Conservation (phyloP, 2,888 invertebrate genomes). For the Drosophila kanekoi region DNA sequence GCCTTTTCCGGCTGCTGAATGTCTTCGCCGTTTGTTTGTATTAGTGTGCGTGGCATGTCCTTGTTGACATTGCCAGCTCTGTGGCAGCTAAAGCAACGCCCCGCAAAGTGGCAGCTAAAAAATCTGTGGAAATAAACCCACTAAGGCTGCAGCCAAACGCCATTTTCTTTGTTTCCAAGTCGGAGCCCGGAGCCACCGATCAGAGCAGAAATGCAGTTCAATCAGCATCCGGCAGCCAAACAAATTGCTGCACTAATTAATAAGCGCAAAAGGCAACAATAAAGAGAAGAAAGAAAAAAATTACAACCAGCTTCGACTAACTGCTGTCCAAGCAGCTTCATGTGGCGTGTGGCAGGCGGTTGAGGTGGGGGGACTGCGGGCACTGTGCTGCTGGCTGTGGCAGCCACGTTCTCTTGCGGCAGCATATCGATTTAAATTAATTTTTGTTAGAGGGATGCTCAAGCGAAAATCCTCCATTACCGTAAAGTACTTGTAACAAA, state of each 20-base stretch:
- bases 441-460: constrained; percentile 85
- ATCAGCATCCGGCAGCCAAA: constrained; percentile 49
- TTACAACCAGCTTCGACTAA: constrained; percentile 20
- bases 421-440: constrained; percentile 85
- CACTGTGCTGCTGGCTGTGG: constrained; percentile 13
- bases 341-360: background rate
- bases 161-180: constrained; percentile 8
- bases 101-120: constrained; percentile 23
- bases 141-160: background rate
- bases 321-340: constrained; percentile 19
- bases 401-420: constrained; percentile 68
- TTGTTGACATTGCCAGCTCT: constrained; percentile 68
- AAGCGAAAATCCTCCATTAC: constrained; percentile 85
- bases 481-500: constrained; percentile 84
- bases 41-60: constrained; percentile 72
- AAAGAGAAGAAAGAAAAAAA: constrained; percentile 12
- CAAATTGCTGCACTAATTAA: constrained; percentile 72
- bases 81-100: constrained; percentile 21
- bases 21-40: constrained; percentile 37
- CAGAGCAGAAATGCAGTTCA: constrained; percentile 40
- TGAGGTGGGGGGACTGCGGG: background rate
- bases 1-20: constrained; percentile 9
- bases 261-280: constrained; percentile 47
- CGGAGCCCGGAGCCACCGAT: constrained; percentile 3
- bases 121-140: constrained; percentile 24